These are phyloP conservation scores for Palythoa grandiflora DNA, from an alignment of 92 coral and sea anemone genomes.

Conservation along the genomic window DNA sequence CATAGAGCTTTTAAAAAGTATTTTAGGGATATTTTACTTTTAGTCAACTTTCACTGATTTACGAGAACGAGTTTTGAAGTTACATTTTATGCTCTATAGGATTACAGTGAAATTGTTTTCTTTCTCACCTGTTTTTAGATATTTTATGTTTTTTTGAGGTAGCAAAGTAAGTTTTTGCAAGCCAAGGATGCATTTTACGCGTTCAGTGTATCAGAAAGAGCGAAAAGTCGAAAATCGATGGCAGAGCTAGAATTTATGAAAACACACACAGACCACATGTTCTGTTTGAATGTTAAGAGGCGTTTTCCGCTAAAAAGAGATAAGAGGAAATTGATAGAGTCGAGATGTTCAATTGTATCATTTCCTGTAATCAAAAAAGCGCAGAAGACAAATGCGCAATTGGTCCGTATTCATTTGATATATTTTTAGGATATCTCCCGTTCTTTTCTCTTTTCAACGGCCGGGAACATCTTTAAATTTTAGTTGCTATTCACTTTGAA, in stretches of 20 bases:
- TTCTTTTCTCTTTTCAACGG: background rate
- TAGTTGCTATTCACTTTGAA: background rate
- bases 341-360: constrained; percentile 39
- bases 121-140: background rate
- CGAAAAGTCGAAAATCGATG: background rate
- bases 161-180: background rate
- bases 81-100: background rate
- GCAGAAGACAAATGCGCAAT: constrained; percentile 28
- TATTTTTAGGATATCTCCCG: background rate
- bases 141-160: background rate
- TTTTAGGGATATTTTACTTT: background rate
- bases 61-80: background rate
- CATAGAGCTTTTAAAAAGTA: background rate
- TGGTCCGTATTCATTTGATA: constrained; percentile 20
- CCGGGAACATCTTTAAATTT: background rate
- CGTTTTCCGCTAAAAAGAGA: constrained; percentile 35
- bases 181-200: background rate
- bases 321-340: constrained; percentile 30
- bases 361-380: constrained; percentile 50
- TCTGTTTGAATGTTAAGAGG: constrained; percentile 17
- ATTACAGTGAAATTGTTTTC: background rate
- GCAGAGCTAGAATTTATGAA: constrained; percentile 18
- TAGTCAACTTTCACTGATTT: background rate
- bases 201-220: background rate
- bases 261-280: constrained; percentile 14